Conservation (phyloP, 2,113 vertebrate genomes). For the Plestiodon gilberti region DNA sequence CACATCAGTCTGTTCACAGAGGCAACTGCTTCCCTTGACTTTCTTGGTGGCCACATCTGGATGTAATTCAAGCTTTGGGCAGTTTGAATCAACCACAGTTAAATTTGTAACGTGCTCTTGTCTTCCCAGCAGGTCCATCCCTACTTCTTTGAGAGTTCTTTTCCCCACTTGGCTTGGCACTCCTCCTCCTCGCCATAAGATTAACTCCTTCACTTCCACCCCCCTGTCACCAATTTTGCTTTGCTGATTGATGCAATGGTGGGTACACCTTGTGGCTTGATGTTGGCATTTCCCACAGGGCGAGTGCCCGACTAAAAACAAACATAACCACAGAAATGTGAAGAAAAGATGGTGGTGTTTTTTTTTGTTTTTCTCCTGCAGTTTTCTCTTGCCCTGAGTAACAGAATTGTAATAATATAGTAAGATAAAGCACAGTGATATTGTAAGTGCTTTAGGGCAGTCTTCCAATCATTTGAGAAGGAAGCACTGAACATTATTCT, state of each 20-base stretch:
- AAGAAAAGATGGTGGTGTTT: constrained; percentile 18
- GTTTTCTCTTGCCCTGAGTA: constrained; percentile 31
- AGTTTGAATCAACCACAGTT: neutral
- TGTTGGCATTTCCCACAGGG: neutral
- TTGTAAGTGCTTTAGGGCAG: constrained; percentile 48
- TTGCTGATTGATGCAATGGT: neutral
- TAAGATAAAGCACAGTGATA: constrained; percentile 44
- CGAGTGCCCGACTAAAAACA: neutral
- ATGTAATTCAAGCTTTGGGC: neutral
- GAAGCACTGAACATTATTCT: constrained; percentile 38
- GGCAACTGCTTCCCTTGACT: no score
- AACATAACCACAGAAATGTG: neutral
- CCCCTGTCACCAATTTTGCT: neutral
- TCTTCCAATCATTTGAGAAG: constrained; percentile 54
- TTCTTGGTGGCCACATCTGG: no score
- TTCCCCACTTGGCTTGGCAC: neutral
- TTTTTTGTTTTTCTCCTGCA: constrained; percentile 48
- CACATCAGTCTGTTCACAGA: no score
- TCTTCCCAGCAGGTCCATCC: neutral
- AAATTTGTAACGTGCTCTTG: neutral
- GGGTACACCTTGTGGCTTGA: neutral
- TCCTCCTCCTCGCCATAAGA: no score
- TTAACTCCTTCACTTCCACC: neutral
- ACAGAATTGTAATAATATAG: constrained; percentile 26
- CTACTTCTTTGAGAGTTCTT: neutral